phyloP scores from a whole-genome alignment of 2,113 vertebrate species.

The Loxodonta africana region DNA sequence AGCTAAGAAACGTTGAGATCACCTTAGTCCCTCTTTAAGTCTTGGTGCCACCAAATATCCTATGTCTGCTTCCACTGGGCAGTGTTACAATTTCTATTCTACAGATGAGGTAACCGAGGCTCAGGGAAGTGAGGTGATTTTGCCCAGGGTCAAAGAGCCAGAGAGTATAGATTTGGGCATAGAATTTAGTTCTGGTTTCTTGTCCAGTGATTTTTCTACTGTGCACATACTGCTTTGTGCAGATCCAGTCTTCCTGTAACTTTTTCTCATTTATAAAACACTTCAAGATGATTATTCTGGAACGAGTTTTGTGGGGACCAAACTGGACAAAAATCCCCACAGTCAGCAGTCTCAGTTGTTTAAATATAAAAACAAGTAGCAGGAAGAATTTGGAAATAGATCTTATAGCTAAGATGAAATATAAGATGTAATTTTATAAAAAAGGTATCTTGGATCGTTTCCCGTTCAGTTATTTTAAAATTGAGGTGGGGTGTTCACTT shows the following conservation, averaged over 20 bases:
- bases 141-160: neutral
- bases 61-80: neutral
- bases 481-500: conserved; percentile 6
- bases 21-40: neutral
- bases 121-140: conserved; percentile 30
- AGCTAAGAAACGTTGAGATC: neutral
- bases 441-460: conserved; percentile 42
- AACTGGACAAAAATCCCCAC: neutral
- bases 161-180: conserved; percentile 18
- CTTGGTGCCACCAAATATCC: neutral
- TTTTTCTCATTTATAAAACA: conserved; percentile 39
- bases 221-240: neutral
- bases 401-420: conserved; percentile 37
- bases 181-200: neutral
- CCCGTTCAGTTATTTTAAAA: conserved; percentile 44
- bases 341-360: conserved; percentile 38
- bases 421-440: conserved; percentile 49
- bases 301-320: conserved; percentile 25
- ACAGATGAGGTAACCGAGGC: conserved; percentile 15
- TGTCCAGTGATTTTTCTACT: neutral
- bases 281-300: conserved; percentile 45
- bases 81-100: conserved; percentile 27
- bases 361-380: conserved; percentile 43
- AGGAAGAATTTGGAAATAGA: conserved; percentile 61
- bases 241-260: neutral